phyloP scores from a whole-genome alignment of 2,113 vertebrate species.

The Probosciger aterrimus region DNA sequence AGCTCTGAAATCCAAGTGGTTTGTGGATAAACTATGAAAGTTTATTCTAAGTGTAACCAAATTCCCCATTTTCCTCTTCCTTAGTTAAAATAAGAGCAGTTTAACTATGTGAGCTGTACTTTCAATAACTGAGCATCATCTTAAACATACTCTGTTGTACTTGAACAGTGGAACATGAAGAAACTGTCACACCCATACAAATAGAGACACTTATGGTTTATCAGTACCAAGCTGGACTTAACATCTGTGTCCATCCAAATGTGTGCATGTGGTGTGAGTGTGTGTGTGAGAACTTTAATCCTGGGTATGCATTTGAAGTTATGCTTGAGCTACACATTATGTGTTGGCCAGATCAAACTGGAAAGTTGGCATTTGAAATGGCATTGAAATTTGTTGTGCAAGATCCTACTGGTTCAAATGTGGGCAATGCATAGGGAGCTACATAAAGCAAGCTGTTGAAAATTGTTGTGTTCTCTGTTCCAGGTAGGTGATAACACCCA shows the following conservation, averaged over 20 bases:
- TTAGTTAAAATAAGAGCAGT: not conserved
- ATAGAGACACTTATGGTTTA: not conserved
- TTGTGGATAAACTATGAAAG: not conserved
- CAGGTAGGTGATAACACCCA: not conserved
- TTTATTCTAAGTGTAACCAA: not conserved
- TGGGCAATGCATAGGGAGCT: not conserved
- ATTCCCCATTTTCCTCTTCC: not conserved
- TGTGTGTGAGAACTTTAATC: not conserved
- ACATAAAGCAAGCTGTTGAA: not conserved
- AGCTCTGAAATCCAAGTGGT: not conserved
- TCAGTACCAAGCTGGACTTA: not conserved
- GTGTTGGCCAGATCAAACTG: not conserved
- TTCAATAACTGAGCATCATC: not conserved
- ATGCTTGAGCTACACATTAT: not conserved
- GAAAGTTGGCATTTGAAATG: not conserved
- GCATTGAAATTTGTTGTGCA: not conserved
- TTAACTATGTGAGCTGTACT: not conserved
- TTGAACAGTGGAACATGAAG: not conserved
- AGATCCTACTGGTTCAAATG: not conserved
- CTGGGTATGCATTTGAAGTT: not conserved
- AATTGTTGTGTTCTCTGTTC: not conserved
- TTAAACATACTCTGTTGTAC: not conserved
- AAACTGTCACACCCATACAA: accelerated
- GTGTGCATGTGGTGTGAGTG: accelerated
- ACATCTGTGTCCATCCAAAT: not conserved